These are phyloP conservation scores for Nowickia ferox DNA, from an alignment of 2,888 invertebrate species.

Conservation along the genomic window DNA sequence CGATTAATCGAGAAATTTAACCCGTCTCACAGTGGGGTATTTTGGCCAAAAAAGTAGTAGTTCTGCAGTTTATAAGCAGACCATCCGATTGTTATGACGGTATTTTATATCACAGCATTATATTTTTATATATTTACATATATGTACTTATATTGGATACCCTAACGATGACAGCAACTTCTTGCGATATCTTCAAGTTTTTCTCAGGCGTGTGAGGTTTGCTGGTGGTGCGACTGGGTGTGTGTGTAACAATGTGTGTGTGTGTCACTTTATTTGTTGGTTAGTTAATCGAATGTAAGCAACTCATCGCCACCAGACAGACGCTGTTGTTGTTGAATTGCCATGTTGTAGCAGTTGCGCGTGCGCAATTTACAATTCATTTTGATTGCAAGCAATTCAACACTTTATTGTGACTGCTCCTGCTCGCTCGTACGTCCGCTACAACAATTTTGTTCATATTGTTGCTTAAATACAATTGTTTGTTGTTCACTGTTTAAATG, in stretches of 20 bases:
- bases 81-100: too few species aligned
- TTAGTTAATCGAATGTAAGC: constrained; percentile 67
- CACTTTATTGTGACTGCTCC: constrained; percentile 67
- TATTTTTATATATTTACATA: too few species aligned
- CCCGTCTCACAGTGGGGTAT: too few species aligned
- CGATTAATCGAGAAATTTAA: too few species aligned
- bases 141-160: too few species aligned
- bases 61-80: too few species aligned
- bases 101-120: too few species aligned
- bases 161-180: constrained; percentile 39
- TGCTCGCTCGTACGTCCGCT: constrained; percentile 5
- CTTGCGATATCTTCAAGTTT: constrained; percentile 30
- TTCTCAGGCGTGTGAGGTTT: background rate
- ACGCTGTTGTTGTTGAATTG: constrained; percentile 24
- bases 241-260: constrained; percentile 22
- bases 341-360: constrained; percentile 68
- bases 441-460: constrained; percentile 7
- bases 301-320: constrained; percentile 68
- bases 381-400: constrained; percentile 72
- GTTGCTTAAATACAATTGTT: constrained; percentile 51
- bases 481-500: constrained; percentile 10
- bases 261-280: constrained; percentile 57
- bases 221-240: constrained; percentile 19
- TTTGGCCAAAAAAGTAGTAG: too few species aligned
- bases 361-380: constrained; percentile 76